These are phyloP conservation scores for Dendrocopos noguchii DNA, from an alignment of 2,113 vertebrate species.

Conservation along the genomic window DNA sequence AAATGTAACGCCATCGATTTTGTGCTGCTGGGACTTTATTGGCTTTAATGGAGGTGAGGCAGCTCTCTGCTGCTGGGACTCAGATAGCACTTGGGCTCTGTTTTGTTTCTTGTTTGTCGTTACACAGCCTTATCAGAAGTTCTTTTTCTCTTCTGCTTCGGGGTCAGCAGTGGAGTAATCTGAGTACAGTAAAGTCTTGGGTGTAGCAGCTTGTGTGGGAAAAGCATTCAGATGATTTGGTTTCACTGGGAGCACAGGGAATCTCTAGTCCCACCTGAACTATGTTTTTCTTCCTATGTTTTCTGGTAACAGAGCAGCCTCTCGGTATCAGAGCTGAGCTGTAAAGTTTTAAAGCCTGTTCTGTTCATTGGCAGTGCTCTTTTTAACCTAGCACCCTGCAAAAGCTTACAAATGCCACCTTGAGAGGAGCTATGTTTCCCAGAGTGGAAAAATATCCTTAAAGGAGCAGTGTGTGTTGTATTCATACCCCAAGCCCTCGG, in stretches of 20 bases:
- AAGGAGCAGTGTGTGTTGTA: background rate
- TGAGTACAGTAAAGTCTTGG: background rate
- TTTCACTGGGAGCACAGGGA: background rate
- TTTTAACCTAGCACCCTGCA: background rate
- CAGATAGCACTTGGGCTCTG: rapidly evolving
- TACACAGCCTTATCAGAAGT: background rate
- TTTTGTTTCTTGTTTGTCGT: background rate
- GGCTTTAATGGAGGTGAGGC: background rate
- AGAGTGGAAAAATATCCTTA: background rate
- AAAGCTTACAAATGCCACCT: background rate
- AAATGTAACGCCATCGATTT: background rate
- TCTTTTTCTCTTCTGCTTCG: background rate
- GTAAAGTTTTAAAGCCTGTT: background rate
- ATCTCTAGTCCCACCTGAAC: background rate
- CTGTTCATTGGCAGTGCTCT: background rate
- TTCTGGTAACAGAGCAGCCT: background rate
- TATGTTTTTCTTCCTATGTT: background rate
- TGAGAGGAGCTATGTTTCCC: background rate
- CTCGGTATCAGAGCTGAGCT: background rate
- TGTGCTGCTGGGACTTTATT: conserved; percentile 32
- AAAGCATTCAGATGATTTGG: background rate
- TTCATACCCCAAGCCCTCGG: background rate
- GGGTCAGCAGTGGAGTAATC: background rate
- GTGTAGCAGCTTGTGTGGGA: background rate
- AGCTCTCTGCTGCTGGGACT: background rate